A percentile compares a stretch with the other conserved stretches of the same genome.
Conservation (phyloP, 2,888 invertebrate species). For the Callyntrura guangdongensis region DNA sequence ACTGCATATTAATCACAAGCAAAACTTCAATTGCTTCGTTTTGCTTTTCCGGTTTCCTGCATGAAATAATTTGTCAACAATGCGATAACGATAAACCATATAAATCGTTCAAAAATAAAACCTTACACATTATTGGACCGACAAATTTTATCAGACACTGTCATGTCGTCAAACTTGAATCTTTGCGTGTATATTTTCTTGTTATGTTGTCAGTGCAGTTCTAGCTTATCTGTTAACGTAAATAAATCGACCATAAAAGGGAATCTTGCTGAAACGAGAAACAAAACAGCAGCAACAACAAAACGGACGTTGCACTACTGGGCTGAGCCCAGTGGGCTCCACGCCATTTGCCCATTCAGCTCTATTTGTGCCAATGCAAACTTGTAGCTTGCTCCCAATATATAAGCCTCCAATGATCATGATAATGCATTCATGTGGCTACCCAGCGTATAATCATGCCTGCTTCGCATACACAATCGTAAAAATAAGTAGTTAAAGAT, state of each 20-base stretch:
- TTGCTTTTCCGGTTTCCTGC: too few species aligned
- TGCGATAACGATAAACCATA: too few species aligned
- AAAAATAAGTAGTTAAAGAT: slow-evolving; percentile 2
- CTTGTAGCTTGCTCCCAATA: background rate
- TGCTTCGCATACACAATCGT: slow-evolving; percentile 45
- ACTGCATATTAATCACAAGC: too few species aligned
- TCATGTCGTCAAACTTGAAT: background rate
- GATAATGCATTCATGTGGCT: slow-evolving; percentile 35
- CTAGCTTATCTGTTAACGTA: slow-evolving; percentile 12
- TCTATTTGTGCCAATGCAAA: slow-evolving; percentile 1
- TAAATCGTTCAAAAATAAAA: too few species aligned
- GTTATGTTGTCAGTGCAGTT: background rate
- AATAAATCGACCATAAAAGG: slow-evolving; percentile 32
- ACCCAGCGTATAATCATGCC: slow-evolving; percentile 38
- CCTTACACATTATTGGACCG: too few species aligned
- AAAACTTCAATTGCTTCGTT: too few species aligned
- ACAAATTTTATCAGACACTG: background rate
- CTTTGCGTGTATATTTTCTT: background rate
- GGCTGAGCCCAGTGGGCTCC: too few species aligned
- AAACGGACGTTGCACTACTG: slow-evolving; percentile 16
- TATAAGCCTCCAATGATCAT: background rate
- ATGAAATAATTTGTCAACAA: too few species aligned
- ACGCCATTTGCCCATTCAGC: slow-evolving; percentile 53
- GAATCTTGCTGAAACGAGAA: background rate
- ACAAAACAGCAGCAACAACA: background rate